Percentiles rank a stretch among this genome's conserved stretches.
phyloP scores from a whole-genome alignment of 2,797 vertebrate species.

The Pagetopsis macropterus region DNA sequence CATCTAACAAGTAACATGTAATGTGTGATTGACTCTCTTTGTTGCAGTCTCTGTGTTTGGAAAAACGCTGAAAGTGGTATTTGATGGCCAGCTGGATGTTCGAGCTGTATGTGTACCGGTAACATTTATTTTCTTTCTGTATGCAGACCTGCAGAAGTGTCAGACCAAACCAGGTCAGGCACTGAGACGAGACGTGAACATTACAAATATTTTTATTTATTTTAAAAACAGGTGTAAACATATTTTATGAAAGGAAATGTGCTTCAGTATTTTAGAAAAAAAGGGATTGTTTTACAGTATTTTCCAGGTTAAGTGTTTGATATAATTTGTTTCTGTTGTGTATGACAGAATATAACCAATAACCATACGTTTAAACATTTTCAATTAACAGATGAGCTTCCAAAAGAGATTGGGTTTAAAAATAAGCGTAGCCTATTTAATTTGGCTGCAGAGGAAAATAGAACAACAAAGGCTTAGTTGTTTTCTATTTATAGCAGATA shows the following conservation, averaged over 20 bases:
- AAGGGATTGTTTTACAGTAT: no score
- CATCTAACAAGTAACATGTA: no score
- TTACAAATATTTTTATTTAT: slow-evolving; percentile 2
- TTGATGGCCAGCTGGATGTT: slow-evolving; percentile 25
- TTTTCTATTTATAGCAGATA: slow-evolving; percentile 67
- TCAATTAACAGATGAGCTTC: not conserved
- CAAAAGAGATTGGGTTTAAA: not conserved
- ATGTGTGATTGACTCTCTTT: slow-evolving; percentile 26
- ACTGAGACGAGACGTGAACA: slow-evolving; percentile 40
- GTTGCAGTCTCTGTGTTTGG: slow-evolving; percentile 29
- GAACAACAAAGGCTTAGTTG: slow-evolving; percentile 45
- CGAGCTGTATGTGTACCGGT: slow-evolving; percentile 20
- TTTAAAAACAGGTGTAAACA: no score
- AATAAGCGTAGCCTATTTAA: slow-evolving; percentile 2
- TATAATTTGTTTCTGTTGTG: no score
- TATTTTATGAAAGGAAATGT: no score
- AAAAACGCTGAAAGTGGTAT: slow-evolving; percentile 31
- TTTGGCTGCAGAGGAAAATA: slow-evolving; percentile 10
- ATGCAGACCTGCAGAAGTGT: slow-evolving; percentile 63
- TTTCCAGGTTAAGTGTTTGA: no score
- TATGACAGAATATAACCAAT: not conserved
- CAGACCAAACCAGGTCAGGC: slow-evolving; percentile 58
- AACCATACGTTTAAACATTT: not conserved
- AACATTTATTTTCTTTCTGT: slow-evolving; percentile 33
- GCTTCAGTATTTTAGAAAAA: no score